Evolutionary conservation across 2,113 vertebrate species (phyloP), one percentile per base, ranked within the genome.

Genomic region (Pholis gunnellus): DNA sequence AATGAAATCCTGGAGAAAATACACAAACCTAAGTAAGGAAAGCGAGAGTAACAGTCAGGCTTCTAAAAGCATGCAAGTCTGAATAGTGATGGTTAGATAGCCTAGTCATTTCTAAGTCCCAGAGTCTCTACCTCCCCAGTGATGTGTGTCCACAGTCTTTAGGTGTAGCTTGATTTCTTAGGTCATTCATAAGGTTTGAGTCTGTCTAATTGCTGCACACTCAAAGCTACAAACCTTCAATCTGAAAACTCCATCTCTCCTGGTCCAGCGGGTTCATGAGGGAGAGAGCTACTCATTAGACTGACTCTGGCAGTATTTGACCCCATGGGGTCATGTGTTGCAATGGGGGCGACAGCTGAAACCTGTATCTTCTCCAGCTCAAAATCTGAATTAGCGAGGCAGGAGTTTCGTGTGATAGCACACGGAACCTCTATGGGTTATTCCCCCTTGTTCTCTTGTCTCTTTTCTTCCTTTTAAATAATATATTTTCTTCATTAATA

Each of bases 201-300:
- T 79, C 20, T 74, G 64, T 82, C 78, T 90, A 90, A 84, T 88
- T 84, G 68, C 69, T 71, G 72, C 38, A 69, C 64, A 48, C 73
- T 74, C 3, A 0, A 57, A 44, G 63, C 66, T 70, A 31, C 72
- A 52, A 60, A 72, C n/a, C 67, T 60, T 63, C 9, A 71, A 29
- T 79, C 42, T 64, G 11, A 71, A 86, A 75, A 50, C 48, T 64
- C 71, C 68, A 83, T 87, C 63, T 74, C 56, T 70, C 64, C 72
- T 79, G 82, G 71, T 66, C 75, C 81, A 77, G 56, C 69, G 78
- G 81, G 67, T 85, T 27, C 18, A n/a, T 81, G 31, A 59, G 70
- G 17, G 38, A 78, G 31, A 67, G 56, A 70, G 61, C 78, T 70
- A 66, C 76, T 89, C 90, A 88, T 89, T 89, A 91, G 79, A 50